phyloP scores from a whole-genome alignment of 1,140 invertebrate genomes.

The Wasmannia auropunctata region DNA sequence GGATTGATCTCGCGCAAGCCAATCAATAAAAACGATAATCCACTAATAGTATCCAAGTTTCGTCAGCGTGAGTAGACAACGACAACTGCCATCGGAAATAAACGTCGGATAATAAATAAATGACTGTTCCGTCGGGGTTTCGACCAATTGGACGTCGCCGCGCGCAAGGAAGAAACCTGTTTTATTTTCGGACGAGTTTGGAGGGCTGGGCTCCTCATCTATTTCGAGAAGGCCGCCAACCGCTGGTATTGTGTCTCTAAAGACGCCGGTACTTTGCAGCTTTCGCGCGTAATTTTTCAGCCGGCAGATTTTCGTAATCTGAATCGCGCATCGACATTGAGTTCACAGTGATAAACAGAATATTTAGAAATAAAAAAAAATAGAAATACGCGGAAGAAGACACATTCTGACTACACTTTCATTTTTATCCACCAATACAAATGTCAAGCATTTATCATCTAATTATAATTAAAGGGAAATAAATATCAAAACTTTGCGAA shows the following conservation, averaged over 20 bases:
- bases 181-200: slow-evolving; percentile 82
- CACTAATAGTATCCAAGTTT: not conserved
- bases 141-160: slow-evolving; percentile 64
- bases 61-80: not conserved
- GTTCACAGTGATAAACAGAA: not conserved
- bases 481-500: not conserved
- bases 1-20: not conserved
- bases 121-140: slow-evolving; percentile 50
- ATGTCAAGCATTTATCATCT: not conserved
- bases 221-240: slow-evolving; percentile 81
- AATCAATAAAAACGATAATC: not conserved
- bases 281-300: slow-evolving; percentile 66
- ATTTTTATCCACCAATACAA: not conserved
- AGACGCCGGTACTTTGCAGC: slow-evolving; percentile 65
- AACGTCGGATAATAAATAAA: slow-evolving; percentile 58
- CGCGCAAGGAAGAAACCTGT: slow-evolving; percentile 77
- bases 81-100: slow-evolving; percentile 51
- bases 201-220: slow-evolving; percentile 78
- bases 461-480: not conserved
- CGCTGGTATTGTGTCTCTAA: slow-evolving; percentile 76
- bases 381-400: not conserved
- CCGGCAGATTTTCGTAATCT: slow-evolving; percentile 29
- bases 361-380: not conserved
- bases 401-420: too few species aligned
- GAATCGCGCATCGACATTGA: not conserved